Evolutionary conservation across 2,797 vertebrate species (phyloP).

Genomic region (Acipenser ruthenus): DNA sequence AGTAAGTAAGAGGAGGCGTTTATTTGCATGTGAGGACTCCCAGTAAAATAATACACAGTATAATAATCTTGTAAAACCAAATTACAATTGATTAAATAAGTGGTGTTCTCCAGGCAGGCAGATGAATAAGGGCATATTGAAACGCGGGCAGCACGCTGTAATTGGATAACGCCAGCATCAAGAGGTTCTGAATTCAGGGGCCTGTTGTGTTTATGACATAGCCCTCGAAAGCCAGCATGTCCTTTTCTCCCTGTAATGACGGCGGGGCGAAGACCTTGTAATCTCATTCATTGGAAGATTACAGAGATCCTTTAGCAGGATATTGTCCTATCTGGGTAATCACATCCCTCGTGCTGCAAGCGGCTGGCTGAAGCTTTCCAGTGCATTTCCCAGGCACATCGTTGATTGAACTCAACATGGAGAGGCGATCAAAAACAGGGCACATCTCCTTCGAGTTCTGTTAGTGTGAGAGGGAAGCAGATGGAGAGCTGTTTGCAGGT

Average conservation of each 20-base stretch:
- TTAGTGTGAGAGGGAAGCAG: neutral
- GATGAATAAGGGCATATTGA: neutral
- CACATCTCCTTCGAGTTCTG: neutral
- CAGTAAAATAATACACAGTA: neutral
- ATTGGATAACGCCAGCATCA: neutral
- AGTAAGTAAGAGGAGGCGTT: too few relatives aligned
- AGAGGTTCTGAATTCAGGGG: neutral
- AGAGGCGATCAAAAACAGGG: neutral
- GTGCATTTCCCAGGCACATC: neutral
- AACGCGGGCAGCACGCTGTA: neutral
- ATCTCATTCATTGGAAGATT: constrained; percentile 16
- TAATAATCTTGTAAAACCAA: neutral
- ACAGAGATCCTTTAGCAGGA: constrained; percentile 2
- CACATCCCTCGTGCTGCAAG: neutral
- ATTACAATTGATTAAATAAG: neutral
- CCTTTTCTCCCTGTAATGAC: neutral
- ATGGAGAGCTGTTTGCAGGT: too few relatives aligned
- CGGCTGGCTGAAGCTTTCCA: neutral
- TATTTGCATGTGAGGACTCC: too few relatives aligned
- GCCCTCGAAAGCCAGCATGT: neutral
- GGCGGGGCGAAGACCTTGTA: neutral
- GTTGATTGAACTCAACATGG: neutral
- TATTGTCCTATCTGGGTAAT: neutral
- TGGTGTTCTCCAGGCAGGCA: neutral
- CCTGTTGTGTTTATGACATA: neutral